These are phyloP conservation scores for Cryptoblepharus egeriae DNA, from an alignment of 2,797 vertebrate genomes.

Conservation along the genomic window DNA sequence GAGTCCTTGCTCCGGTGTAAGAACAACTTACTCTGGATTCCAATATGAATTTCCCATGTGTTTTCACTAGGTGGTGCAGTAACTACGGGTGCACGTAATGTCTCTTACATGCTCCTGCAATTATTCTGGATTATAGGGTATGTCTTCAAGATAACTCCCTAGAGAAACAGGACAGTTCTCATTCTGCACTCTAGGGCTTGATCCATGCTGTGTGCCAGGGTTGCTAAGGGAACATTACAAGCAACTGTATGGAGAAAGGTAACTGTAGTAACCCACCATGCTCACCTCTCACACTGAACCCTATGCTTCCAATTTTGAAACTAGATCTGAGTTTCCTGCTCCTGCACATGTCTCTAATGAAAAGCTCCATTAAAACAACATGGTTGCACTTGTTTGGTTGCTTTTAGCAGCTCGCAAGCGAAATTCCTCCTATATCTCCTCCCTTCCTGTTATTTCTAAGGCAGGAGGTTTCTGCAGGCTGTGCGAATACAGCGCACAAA, in stretches of 20 bases:
- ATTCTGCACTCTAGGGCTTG: not conserved
- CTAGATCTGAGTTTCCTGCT: not conserved
- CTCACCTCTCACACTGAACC: not conserved
- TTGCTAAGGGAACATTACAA: not conserved
- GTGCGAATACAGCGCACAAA: not conserved
- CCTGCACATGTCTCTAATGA: not conserved
- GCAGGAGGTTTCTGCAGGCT: not conserved
- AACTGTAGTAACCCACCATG: conserved; percentile 13
- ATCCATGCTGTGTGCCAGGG: not conserved
- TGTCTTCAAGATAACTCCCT: not conserved
- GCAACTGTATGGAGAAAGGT: not conserved
- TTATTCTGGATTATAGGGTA: no score
- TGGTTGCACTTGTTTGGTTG: not conserved
- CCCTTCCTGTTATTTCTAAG: not conserved
- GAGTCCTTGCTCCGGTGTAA: no score
- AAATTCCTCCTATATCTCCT: not conserved
- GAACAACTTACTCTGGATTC: no score
- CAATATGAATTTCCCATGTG: no score
- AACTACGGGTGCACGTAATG: no score
- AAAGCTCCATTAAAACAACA: conserved; percentile 1
- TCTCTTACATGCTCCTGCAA: no score
- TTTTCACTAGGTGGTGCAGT: no score
- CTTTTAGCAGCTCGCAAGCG: not conserved
- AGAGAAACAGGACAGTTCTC: not conserved
- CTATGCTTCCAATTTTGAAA: conserved; percentile 9